A percentile compares a stretch with the other conserved stretches of the same genome.
phyloP scores from a whole-genome alignment of 2,797 vertebrate species.

The Gymnodraco acuticeps region DNA sequence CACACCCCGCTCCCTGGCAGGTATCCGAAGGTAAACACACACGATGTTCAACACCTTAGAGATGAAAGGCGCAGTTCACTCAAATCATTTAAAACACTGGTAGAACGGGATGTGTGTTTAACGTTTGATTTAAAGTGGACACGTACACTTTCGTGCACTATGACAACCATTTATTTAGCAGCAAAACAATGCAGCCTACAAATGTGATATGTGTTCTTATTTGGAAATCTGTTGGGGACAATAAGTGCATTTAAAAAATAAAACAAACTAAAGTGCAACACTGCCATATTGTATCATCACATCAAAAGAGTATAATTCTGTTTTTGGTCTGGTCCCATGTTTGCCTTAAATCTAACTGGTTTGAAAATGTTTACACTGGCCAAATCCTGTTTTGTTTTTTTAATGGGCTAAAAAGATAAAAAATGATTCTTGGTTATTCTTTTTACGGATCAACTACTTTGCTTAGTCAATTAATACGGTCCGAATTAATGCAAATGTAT shows the following conservation, averaged over 20 bases:
- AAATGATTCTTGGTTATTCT: too few species aligned
- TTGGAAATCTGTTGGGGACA: neutral
- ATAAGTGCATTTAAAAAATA: neutral
- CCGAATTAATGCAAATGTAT: too few species aligned
- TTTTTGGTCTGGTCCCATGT: too few species aligned
- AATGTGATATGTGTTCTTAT: neutral
- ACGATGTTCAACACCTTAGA: neutral
- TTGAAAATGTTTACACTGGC: too few species aligned
- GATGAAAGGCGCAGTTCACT: neutral
- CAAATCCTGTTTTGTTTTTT: too few species aligned
- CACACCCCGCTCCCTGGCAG: neutral
- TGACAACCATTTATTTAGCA: neutral
- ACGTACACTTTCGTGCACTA: neutral
- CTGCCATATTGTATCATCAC: too few species aligned
- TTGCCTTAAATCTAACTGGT: too few species aligned
- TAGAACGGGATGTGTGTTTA: neutral
- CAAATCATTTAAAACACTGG: neutral
- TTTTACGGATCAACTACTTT: too few species aligned
- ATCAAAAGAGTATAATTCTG: too few species aligned
- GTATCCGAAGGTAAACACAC: constrained; percentile 25
- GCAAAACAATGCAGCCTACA: neutral
- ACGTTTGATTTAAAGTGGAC: neutral
- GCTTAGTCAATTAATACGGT: too few species aligned
- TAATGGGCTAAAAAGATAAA: too few species aligned
- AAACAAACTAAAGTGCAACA: too few species aligned